Evolutionary conservation across 2,113 vertebrate genomes (phyloP).

Genomic region (Pundamilia nyererei): DNA sequence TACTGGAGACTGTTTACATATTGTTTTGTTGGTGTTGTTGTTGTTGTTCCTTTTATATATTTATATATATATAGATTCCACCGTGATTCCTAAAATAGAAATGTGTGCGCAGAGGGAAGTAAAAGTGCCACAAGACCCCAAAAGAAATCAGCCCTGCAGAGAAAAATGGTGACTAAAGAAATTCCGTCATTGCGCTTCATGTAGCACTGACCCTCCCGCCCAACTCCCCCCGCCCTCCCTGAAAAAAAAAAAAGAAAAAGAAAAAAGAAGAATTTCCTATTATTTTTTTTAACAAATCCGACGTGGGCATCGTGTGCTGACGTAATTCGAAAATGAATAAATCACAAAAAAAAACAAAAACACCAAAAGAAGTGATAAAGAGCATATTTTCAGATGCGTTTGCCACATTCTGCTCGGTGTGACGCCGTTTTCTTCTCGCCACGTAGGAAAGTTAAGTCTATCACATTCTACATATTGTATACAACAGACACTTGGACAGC

Average conservation of each 20-base stretch:
- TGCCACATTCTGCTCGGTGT: constrained; percentile 80
- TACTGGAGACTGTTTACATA: constrained; percentile 68
- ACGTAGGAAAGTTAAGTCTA: constrained; percentile 89
- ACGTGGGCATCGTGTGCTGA: constrained; percentile 76
- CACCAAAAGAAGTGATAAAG: constrained; percentile 16
- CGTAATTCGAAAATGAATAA: constrained; percentile 81
- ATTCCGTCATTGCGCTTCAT: constrained; percentile 82
- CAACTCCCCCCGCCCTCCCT: not conserved
- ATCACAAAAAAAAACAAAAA: constrained; percentile 60
- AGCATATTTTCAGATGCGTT: constrained; percentile 75
- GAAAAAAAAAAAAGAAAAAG: not conserved
- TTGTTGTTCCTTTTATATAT: constrained; percentile 53
- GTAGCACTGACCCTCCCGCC: constrained; percentile 58
- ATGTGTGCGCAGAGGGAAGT: constrained; percentile 66
- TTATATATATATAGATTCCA: constrained; percentile 27
- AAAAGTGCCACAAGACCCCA: constrained; percentile 95
- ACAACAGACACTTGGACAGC: constrained; percentile 92
- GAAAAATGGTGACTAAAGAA: constrained; percentile 86
- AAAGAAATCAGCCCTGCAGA: constrained; percentile 91
- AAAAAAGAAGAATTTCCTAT: constrained; percentile 74
- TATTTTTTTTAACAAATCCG: constrained; percentile 67
- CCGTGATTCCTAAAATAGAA: constrained; percentile 41
- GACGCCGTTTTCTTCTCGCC: constrained; percentile 27
- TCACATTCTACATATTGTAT: constrained; percentile 93
- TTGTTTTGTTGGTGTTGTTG: constrained; percentile 67